A percentile compares a stretch with the other conserved stretches of the same genome.
These are phyloP conservation scores for Ianthella basta DNA, from an alignment of 37 sponge, comb jelly and placozoan species.

Conservation along the genomic window DNA sequence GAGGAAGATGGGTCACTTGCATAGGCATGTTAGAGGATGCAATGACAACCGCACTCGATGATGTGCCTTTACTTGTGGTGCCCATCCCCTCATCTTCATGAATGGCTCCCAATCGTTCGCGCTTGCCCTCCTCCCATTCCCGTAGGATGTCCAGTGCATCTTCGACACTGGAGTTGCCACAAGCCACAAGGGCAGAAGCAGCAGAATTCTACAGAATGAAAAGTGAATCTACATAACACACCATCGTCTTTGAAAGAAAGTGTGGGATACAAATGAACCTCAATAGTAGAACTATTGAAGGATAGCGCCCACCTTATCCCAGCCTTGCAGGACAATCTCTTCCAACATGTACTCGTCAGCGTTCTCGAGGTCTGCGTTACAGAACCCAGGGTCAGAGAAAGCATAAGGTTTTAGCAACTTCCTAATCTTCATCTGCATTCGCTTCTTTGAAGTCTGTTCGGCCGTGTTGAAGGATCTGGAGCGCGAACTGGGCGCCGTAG, in stretches of 20 bases:
- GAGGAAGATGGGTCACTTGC: too few species aligned
- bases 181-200: conserved; percentile 54
- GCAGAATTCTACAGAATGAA: conserved; percentile 46
- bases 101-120: conserved; percentile 43
- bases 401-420: conserved; percentile 38
- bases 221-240: neutral
- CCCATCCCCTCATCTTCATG: conserved; percentile 31
- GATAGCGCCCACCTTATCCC: conserved; percentile 53
- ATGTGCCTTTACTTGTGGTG: neutral
- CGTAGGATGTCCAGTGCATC: conserved; percentile 64
- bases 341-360: conserved; percentile 55
- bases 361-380: conserved; percentile 32
- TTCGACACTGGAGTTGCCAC: conserved; percentile 62
- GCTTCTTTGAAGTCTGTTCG: conserved; percentile 11
- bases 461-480: conserved; percentile 1
- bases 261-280: neutral
- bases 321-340: conserved; percentile 53
- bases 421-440: conserved; percentile 41
- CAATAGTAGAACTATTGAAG: too few species aligned
- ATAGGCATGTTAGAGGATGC: too few species aligned
- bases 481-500: neutral
- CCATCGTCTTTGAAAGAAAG: neutral
- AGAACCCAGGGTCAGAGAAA: conserved; percentile 56
- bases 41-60: too few species aligned
- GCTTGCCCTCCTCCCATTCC: neutral